Base-by-base conservation (phyloP, 2,113 vertebrate genomes). In the Siphamia tubifer region DNA sequence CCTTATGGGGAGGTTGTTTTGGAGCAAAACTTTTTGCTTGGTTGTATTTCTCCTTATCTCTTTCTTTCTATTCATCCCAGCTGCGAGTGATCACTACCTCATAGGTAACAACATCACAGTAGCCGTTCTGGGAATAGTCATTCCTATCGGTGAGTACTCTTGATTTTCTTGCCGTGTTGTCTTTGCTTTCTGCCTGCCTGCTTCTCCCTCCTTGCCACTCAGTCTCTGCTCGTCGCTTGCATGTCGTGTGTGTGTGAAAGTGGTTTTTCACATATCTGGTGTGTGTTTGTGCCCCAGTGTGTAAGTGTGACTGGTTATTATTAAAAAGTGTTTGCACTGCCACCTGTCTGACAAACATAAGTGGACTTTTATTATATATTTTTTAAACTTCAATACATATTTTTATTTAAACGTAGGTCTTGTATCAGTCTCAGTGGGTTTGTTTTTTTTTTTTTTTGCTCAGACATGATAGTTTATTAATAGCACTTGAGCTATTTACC, bases 101-200 rank as follows among this genome's bases (percentile, higher is more conserved):
- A 93, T 98, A 44, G 94, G 93, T 72, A 98, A 95, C 69, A 96
- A 96, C 24, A 94, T 97, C 80, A 97, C 96, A 20, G 94, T 96
- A 42, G 96, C 96, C 30, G 93, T 96, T 57, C 89, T 98, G 86
- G 96, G 96, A 42, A 95, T 98, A 68, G 90, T 97, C 48, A 95
- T 97, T 72, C 98, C 96, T 82, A 94, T 98, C 10, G 96, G 96
- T 98, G 91, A 95, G 96, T 92, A 83, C 23, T 57, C 39, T 51
- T 55, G 11, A 70, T 67, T 65, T 32, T 15, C 44, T 44, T 40
- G 19, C 45, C 30, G 69, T 48, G 51, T 67, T 77, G 61, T 62
- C 40, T 69, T 44, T 60, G 75, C 77, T 68, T 63, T 74, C 36
- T 55, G 67, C 54, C 47, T 25, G 67, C 73, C 69, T 76, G 85